Evolutionary conservation across 2,113 vertebrate genomes (phyloP).

Genomic region (Mesembrinibis cayennensis): DNA sequence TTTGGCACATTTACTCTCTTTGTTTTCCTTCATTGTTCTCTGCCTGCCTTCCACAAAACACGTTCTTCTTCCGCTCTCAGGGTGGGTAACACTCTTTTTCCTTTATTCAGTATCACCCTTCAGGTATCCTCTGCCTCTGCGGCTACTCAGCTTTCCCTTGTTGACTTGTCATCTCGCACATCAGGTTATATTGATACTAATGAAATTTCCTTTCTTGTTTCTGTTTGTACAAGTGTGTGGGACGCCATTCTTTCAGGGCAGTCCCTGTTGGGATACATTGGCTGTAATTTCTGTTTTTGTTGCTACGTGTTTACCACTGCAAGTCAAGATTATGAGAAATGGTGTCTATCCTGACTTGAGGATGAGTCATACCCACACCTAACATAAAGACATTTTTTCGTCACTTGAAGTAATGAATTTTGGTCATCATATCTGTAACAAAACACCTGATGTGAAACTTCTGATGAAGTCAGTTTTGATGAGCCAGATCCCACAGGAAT

Average conservation of each 20-base stretch:
- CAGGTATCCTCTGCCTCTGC: not conserved
- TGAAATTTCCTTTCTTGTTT: constrained; percentile 1
- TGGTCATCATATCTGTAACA: not conserved
- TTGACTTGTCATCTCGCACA: not conserved
- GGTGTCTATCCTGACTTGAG: not conserved
- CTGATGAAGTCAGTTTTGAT: not conserved
- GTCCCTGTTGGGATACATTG: not conserved
- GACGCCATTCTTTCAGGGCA: not conserved
- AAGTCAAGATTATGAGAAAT: not conserved
- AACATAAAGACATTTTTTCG: not conserved
- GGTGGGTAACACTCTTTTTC: not conserved
- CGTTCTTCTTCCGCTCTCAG: not conserved
- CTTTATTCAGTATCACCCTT: not conserved
- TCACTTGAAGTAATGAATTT: constrained; percentile 11
- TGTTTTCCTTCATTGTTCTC: not conserved
- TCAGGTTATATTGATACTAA: not conserved
- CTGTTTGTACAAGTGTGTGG: not conserved
- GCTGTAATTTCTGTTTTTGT: not conserved
- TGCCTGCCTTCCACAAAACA: not conserved
- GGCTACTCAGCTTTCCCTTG: not conserved
- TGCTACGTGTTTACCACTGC: constrained; percentile 1
- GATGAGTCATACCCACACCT: not conserved
- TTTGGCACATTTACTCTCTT: not conserved
- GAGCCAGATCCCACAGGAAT: not conserved
- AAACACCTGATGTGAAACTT: constrained; percentile 2